Conservation (phyloP, 2,888 invertebrate genomes). For the Ischnus inquisitorius region DNA sequence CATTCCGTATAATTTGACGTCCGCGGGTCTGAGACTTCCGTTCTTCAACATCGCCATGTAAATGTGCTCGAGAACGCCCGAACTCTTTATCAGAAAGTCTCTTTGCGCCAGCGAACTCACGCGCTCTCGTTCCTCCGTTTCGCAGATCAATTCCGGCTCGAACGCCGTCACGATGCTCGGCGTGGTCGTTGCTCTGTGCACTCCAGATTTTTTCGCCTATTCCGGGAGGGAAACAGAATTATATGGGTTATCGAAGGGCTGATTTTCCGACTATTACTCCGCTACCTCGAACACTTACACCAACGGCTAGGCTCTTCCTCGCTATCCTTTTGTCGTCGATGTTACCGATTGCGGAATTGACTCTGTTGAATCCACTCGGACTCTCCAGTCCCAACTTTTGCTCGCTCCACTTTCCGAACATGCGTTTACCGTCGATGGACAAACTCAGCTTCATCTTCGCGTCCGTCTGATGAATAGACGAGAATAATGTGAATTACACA, state of each 20-base stretch:
- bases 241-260: conserved; percentile 71
- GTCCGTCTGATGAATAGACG: conserved; percentile 42
- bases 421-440: conserved; percentile 74
- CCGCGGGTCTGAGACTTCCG: conserved; percentile 89
- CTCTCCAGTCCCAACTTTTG: conserved; percentile 76
- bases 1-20: conserved; percentile 89
- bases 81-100: conserved; percentile 90
- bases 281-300: conserved; percentile 30
- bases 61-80: conserved; percentile 89
- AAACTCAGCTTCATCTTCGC: conserved; percentile 76
- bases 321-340: conserved; percentile 87
- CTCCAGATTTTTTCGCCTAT: conserved; percentile 75
- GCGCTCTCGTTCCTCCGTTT: conserved; percentile 91
- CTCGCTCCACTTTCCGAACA: conserved; percentile 77
- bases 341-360: conserved; percentile 82
- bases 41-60: conserved; percentile 90
- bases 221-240: conserved; percentile 78
- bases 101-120: conserved; percentile 89
- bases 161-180: conserved; percentile 86
- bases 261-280: conserved; percentile 29
- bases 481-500: conserved; percentile 10
- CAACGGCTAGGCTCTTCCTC: conserved; percentile 85
- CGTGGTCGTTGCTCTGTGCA: conserved; percentile 67
- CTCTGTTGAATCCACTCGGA: conserved; percentile 66
- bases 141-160: conserved; percentile 89